Base-by-base conservation (phyloP, 2,797 vertebrate genomes). In the Rhodeus uyekii region DNA sequence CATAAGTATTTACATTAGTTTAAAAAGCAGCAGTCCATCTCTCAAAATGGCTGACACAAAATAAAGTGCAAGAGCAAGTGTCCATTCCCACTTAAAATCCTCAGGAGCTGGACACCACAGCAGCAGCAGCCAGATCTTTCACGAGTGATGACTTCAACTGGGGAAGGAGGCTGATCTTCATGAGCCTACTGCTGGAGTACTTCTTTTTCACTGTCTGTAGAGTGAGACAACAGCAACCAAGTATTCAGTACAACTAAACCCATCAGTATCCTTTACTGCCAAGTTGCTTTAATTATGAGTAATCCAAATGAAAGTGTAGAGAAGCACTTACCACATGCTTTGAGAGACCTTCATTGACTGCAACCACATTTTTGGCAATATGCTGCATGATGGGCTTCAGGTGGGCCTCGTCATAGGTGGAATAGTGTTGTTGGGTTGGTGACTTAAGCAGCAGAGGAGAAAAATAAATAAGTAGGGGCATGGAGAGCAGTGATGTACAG, bases 121-220 rank as follows among this genome's bases (percentile, higher is more conserved):
- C 71, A 0, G 93, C 71, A 0, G 91, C 90, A 4, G 97, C 96
- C 50, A 98, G 88, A 44, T 94, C 92, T 84, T 84, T 92, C 85
- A 98, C 7, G 5, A 91, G 0, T 0, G 88, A 27, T 0, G 94
- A 89, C 76, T 90, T 94, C 46, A 99, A 94, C 83, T 97, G 95
- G 76, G 96, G 94, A 5, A 96, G 85, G 1, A 93, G 93, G 90
- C 97, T 96, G 89, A 98, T 94, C 86, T 90, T 94, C 95, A 98
- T 90, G 48, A 97, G 93, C 60, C 93, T 96, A 87, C 92, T 93
- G 91, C 96, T 96, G 0, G 96, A 94, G 39, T 97, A 99, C 80
- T 99, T 99, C 83, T 93, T 97, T 93, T 90, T 97, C 75, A 98
- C 83, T 3, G 97, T 95, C 98, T 99, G 90, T 3, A 75, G 0